A percentile compares a stretch with the other conserved stretches of the same genome.
These are phyloP conservation scores for Trichopria drosophilae DNA, from an alignment of 2,888 invertebrate species.

Conservation along the genomic window DNA sequence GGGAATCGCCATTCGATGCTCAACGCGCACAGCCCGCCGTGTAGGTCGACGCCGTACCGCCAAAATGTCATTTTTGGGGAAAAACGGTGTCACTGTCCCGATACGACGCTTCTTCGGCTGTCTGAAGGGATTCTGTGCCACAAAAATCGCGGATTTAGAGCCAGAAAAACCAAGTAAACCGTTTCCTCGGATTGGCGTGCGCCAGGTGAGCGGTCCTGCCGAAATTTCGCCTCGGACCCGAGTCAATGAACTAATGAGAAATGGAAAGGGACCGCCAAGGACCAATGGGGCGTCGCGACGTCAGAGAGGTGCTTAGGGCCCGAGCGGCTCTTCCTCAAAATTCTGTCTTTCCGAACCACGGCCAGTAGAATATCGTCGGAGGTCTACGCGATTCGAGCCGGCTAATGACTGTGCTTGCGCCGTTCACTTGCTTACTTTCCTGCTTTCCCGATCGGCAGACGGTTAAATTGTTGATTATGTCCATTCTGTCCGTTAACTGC, in stretches of 20 bases:
- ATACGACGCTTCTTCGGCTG: slow-evolving; percentile 24
- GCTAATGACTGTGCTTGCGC: slow-evolving; percentile 14
- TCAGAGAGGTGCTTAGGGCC: slow-evolving; percentile 54
- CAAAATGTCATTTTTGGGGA: slow-evolving; percentile 52
- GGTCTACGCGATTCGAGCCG: slow-evolving; percentile 15
- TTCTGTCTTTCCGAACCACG: slow-evolving; percentile 58
- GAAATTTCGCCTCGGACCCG: slow-evolving; percentile 44
- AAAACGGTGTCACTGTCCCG: slow-evolving; percentile 56
- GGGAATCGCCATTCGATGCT: too few species aligned
- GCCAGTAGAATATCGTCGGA: slow-evolving; percentile 44
- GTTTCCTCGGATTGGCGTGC: slow-evolving; percentile 11
- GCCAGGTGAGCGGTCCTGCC: slow-evolving; percentile 40
- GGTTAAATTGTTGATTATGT: slow-evolving; percentile 59
- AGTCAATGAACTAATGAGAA: slow-evolving; percentile 49
- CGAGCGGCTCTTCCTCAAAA: slow-evolving; percentile 59
- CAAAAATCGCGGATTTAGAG: not conserved
- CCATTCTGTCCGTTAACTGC: slow-evolving; percentile 54
- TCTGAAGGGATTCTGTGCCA: not conserved
- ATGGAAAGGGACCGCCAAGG: slow-evolving; percentile 52
- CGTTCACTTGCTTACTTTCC: slow-evolving; percentile 29
- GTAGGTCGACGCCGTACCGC: not conserved
- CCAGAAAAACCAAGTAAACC: not conserved
- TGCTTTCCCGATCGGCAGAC: slow-evolving; percentile 46
- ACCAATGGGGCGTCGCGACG: slow-evolving; percentile 52
- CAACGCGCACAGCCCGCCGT: too few species aligned